phyloP scores from a whole-genome alignment of 2,888 invertebrate species.

The Apotomis betuletana region DNA sequence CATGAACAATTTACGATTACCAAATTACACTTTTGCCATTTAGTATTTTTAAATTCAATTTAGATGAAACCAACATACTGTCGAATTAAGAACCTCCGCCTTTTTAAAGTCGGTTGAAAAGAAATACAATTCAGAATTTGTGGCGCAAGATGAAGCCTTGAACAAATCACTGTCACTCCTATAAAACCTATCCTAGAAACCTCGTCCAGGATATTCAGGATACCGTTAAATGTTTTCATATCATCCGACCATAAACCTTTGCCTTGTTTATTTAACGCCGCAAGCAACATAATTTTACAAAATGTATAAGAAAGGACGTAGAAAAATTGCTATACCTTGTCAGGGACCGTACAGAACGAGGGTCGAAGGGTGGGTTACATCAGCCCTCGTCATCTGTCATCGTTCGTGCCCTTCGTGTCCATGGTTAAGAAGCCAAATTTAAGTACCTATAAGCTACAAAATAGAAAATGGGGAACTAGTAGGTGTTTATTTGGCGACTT shows the following conservation, averaged over 20 bases:
- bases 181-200: no score
- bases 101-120: no score
- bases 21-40: no score
- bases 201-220: background rate
- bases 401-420: background rate
- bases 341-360: conserved; percentile 20
- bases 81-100: no score
- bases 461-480: background rate
- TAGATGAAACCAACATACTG: no score
- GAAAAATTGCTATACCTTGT: conserved; percentile 27
- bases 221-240: background rate
- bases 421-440: conserved; percentile 6
- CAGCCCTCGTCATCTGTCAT: conserved; percentile 33
- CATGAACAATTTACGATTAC: no score
- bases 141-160: no score
- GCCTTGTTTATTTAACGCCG: conserved; percentile 9
- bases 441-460: background rate
- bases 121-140: no score
- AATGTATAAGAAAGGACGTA: background rate
- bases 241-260: background rate
- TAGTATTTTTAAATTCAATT: no score
- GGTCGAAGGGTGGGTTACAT: conserved; percentile 23
- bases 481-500: no score
- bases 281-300: conserved; percentile 18
- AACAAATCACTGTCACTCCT: no score